Evolutionary conservation across 2,888 invertebrate genomes (phyloP).

Genomic region (Orchestes rusci): DNA sequence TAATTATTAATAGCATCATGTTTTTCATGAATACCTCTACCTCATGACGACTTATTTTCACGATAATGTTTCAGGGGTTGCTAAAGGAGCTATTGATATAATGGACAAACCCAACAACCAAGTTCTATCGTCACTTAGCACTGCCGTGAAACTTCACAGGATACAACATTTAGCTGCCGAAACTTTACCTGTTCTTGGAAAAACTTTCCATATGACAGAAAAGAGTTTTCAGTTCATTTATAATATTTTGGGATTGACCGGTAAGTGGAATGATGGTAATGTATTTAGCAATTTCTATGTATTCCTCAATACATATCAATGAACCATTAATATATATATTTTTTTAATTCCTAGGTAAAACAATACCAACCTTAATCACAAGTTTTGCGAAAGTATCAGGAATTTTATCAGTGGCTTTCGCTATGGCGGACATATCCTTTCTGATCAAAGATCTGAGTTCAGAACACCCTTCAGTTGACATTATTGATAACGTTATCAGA

Average conservation of each 20-base stretch:
- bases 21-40: no score
- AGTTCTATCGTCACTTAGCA: slow-evolving; percentile 25
- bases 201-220: slow-evolving; percentile 29
- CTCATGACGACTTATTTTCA: no score
- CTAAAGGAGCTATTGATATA: slow-evolving; percentile 29
- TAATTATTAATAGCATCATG: no score
- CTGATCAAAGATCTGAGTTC: slow-evolving; percentile 28
- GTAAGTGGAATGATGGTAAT: slow-evolving; percentile 6
- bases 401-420: slow-evolving; percentile 27
- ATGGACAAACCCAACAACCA: slow-evolving; percentile 29
- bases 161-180: slow-evolving; percentile 26
- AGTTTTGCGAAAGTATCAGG: slow-evolving; percentile 26
- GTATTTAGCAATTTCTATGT: neutral
- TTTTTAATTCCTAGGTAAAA: slow-evolving; percentile 12
- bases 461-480: slow-evolving; percentile 29
- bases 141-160: slow-evolving; percentile 26
- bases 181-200: slow-evolving; percentile 27
- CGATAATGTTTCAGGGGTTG: slow-evolving; percentile 27
- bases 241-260: slow-evolving; percentile 28
- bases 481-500: slow-evolving; percentile 24
- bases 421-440: slow-evolving; percentile 27
- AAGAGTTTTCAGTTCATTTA: slow-evolving; percentile 29
- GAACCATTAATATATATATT: neutral
- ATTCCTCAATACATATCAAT: neutral
- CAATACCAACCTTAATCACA: slow-evolving; percentile 17